Base-by-base conservation (phyloP, 2,113 vertebrate genomes). In the Otis tarda region DNA sequence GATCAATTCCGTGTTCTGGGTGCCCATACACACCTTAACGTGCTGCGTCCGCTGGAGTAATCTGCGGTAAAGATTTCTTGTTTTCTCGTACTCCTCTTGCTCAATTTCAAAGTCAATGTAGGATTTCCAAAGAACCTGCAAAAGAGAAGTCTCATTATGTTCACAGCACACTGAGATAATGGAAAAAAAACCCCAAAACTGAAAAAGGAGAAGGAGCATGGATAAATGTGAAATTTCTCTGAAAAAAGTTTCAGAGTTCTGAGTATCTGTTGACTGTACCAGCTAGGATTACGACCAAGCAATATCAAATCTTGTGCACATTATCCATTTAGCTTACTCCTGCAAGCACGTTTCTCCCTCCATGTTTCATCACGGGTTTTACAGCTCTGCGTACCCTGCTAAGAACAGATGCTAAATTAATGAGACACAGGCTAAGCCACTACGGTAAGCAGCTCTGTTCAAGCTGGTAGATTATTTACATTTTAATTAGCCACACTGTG, bases 21-120 rank as follows among this genome's bases (percentile, higher is more conserved):
- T 35, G 20, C 37, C 18, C 28, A 19, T 1, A 55, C 75, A 0
- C 84, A 99, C 99, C 98, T 99, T 99, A 79, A 99, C 99, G 0
- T 99, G 99, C 53, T 99, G 99, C 0, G 99, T 99, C 60, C 99
- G 98, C 95, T 99, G 99, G 60, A 99, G 98, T 76, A 99, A 86
- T 24, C 99, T 96, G 80, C 98, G 98, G 94, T 99, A 99, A 39
- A 99, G 99, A 45, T 96, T 98, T 60, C 99, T 98, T n/a, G 99
- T 99, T 91, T 98, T 99, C 39, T 98, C 98, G 39, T 98, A 99
- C 96, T 99, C 99, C 82, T 99, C 99, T 89, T 99, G 99, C 96
- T 99, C 99, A 16, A 99, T 99, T 98, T 99, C 99, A 97, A 99
- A 99, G 96, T 99, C 99, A 83, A 99, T 99, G 82, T 99, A 99